Percentiles rank a stretch among this genome's conserved stretches.
Evolutionary conservation across 2,113 vertebrate species (phyloP).

Genomic region (Anthoscopus minutus): DNA sequence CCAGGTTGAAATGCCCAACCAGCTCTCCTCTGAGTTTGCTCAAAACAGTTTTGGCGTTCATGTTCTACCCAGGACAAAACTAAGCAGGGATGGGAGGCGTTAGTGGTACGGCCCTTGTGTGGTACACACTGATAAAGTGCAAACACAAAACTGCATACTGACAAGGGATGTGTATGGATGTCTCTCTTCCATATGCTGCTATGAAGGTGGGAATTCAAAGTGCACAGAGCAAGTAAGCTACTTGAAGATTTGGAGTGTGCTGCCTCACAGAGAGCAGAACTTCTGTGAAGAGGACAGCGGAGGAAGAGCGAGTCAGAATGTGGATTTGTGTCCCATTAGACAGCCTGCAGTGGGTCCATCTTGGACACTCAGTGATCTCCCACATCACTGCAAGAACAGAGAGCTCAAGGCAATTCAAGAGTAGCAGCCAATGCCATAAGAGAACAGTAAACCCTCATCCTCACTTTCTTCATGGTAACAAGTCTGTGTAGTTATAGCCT

Average conservation of each 20-base stretch:
- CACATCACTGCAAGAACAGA: neutral
- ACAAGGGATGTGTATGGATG: neutral
- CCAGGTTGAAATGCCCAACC: neutral
- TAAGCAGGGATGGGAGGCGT: neutral
- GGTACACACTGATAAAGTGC: neutral
- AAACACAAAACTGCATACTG: neutral
- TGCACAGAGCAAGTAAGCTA: neutral
- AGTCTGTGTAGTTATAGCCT: constrained; percentile 7
- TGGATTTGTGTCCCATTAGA: neutral
- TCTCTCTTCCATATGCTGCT: neutral
- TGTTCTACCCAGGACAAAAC: neutral
- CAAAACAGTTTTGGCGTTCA: neutral
- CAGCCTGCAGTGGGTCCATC: neutral
- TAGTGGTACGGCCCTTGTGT: neutral
- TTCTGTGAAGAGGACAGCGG: neutral
- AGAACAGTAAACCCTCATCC: neutral
- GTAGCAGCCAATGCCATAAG: neutral
- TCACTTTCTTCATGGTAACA: neutral
- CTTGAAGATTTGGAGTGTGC: neutral
- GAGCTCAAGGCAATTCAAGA: neutral
- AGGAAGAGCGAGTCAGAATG: neutral
- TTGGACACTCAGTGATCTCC: neutral
- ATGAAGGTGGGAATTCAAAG: neutral
- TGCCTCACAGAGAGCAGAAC: neutral
- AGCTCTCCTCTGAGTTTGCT: neutral